Evolutionary conservation across 2,797 vertebrate species (phyloP).

Genomic region (Sebastes cheni): DNA sequence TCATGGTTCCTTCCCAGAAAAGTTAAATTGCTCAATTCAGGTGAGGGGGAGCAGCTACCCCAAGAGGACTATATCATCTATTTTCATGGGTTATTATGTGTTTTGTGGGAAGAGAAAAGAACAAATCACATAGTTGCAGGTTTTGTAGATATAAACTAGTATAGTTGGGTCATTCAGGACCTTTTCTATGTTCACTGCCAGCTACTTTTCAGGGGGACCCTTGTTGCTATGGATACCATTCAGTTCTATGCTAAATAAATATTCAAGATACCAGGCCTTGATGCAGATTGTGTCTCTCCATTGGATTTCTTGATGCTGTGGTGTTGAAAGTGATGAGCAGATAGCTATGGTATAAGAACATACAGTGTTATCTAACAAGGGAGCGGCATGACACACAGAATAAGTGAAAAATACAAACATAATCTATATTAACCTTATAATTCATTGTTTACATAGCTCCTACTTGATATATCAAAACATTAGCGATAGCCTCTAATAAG

Average conservation of each 20-base stretch:
- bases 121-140: not conserved
- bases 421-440: not conserved
- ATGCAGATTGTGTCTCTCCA: slow-evolving; percentile 12
- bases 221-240: slow-evolving; percentile 52
- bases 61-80: not conserved
- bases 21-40: not conserved
- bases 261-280: slow-evolving; percentile 9
- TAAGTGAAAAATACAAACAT: not conserved
- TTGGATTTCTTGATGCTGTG: not conserved
- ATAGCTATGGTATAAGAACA: not conserved
- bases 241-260: slow-evolving; percentile 32
- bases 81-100: not conserved
- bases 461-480: not conserved
- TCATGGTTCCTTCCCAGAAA: not conserved
- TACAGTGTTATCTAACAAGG: not conserved
- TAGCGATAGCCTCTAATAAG: not conserved
- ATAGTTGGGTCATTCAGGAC: slow-evolving; percentile 16
- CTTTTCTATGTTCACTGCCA: slow-evolving; percentile 14
- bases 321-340: slow-evolving; percentile 7
- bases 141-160: not conserved
- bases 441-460: not conserved
- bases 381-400: not conserved
- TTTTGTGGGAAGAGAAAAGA: not conserved
- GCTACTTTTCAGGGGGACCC: slow-evolving; percentile 25
- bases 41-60: not conserved